Conservation (phyloP, 2,888 invertebrate species). For the Caenorhabditis sp. region DNA sequence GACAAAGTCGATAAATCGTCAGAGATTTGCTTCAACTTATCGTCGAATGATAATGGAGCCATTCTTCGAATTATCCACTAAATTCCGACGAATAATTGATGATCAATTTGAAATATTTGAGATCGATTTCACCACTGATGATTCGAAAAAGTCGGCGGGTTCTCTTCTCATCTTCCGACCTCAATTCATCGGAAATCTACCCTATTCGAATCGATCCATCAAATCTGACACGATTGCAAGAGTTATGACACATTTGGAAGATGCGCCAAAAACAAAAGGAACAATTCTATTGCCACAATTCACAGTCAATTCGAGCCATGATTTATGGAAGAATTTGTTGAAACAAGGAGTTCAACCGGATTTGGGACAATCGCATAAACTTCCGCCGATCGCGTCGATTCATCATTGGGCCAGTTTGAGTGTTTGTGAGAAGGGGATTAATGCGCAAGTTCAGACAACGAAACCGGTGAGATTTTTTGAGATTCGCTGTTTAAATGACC, state of each 20-base stretch:
- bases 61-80: conserved; percentile 27
- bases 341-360: conserved; percentile 31
- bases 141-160: background rate
- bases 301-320: conserved; percentile 8
- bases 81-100: conserved; percentile 1
- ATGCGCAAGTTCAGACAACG: background rate
- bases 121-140: conserved; percentile 13
- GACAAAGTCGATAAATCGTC: conserved; percentile 9
- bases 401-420: conserved; percentile 30
- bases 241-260: conserved; percentile 4
- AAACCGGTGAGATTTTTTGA: background rate
- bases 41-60: conserved; percentile 14
- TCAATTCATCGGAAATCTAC: conserved; percentile 21
- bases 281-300: conserved; percentile 25
- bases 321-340: conserved; percentile 37
- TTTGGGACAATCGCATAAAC: conserved; percentile 26
- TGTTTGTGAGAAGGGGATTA: conserved; percentile 2
- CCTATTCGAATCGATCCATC: conserved; percentile 21
- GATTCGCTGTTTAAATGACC: background rate
- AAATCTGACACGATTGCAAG: conserved; percentile 3
- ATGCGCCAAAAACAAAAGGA: background rate
- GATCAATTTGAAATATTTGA: conserved; percentile 27
- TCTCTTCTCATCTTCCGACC: conserved; percentile 26
- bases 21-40: conserved; percentile 27
- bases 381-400: conserved; percentile 25